Evolutionary conservation across 2,797 vertebrate genomes (phyloP).

Genomic region (Eulemur rubriventer): DNA sequence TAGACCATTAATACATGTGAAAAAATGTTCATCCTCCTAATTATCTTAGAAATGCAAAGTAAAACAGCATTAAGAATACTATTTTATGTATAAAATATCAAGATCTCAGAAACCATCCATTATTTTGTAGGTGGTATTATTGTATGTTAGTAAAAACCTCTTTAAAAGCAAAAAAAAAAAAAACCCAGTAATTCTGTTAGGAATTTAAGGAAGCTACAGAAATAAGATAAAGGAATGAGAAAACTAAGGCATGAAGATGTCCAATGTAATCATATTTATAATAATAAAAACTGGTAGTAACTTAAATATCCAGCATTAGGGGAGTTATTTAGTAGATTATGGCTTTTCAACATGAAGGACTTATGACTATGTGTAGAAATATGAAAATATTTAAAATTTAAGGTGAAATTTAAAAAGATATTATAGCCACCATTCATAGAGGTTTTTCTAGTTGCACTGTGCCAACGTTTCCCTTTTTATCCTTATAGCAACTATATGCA

Average conservation of each 20-base stretch:
- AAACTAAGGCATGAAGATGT: not conserved
- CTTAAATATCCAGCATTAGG: not conserved
- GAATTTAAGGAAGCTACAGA: not conserved
- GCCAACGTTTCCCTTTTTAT: not conserved
- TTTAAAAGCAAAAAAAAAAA: not conserved
- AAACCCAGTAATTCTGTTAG: not conserved
- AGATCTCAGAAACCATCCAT: not conserved
- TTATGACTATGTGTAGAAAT: not conserved
- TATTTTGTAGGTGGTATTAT: not conserved
- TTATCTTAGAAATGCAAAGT: not conserved
- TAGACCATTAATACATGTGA: not conserved
- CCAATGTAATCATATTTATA: not conserved
- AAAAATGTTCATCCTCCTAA: not conserved
- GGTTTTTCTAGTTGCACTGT: not conserved
- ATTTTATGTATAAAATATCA: conserved; percentile 35
- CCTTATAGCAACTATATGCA: not conserved
- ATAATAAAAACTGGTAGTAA: conserved; percentile 1
- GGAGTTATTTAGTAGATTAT: not conserved
- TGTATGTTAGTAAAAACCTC: not conserved
- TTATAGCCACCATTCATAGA: not conserved
- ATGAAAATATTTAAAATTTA: not conserved
- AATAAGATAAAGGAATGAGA: not conserved
- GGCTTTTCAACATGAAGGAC: not conserved
- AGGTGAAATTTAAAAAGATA: not conserved
- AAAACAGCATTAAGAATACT: not conserved